Evolutionary conservation across 2,888 invertebrate species (phyloP), one percentile per base, ranked within the genome.

Genomic region (Nomada ferruginata): DNA sequence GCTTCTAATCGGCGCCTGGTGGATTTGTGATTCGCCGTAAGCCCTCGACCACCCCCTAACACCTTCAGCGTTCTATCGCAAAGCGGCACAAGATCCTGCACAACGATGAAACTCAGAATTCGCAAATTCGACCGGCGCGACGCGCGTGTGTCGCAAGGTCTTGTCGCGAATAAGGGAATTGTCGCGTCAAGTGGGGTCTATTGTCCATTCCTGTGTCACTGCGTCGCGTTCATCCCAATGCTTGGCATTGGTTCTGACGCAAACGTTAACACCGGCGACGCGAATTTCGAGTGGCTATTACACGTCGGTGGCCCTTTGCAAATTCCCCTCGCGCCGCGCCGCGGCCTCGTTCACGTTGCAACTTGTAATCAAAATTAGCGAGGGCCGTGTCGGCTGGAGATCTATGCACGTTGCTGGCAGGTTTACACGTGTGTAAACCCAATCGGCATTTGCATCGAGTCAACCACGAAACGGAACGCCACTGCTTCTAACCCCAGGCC

Each of bases 281-380:
- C 83, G 85, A 86, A 88, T 90, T 89, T 83, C 83, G 85, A 79
- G 75, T 77, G 89, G 86, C 89, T 86, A 89, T 90, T 87, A 89
- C 90, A 86, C 86, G 85, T 77, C 77, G 76, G 69, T 83, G 65
- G 68, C 77, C 75, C 78, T 77, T 36, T 79, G 73, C 78, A 76
- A 79, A 77, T 79, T 75, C 82, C 68, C 69, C 52, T 76, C 74
- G 79, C n/a, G 72, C 66, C 11, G 18, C 55, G 65, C 29, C 78
- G 74, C 80, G 82, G 82, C 79, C 86, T 76, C 86, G 79, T 83
- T 86, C 88, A 69, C 84, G 82, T 84, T 60, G 80, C 82, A 83
- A 84, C 83, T 85, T 85, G 87, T 87, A 85, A 89, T 89, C 87
- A 86, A 89, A 90, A 90, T 89, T 90, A 90, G 80, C 72, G 72